Evolutionary conservation across 2,113 vertebrate genomes (phyloP).

Genomic region (Isurus oxyrinchus): DNA sequence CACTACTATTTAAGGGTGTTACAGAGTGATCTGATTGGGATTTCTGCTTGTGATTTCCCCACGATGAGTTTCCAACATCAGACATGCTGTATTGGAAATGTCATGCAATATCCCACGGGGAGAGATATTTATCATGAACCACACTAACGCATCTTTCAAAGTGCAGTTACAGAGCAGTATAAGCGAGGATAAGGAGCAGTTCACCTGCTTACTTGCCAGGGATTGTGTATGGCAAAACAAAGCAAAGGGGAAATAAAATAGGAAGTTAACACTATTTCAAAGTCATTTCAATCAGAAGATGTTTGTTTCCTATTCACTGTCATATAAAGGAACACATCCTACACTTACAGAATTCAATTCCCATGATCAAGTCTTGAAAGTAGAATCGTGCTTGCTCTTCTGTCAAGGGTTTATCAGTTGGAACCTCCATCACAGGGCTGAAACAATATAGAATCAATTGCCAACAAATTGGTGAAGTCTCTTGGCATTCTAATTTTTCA

Average conservation of each 20-base stretch:
- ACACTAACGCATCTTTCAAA: neutral
- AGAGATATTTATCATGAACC: neutral
- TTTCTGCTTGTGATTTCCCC: neutral
- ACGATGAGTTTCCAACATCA: neutral
- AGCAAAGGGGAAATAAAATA: neutral
- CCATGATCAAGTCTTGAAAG: constrained; percentile 93
- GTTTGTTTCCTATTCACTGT: neutral
- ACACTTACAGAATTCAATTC: constrained; percentile 91
- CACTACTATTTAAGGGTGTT: neutral
- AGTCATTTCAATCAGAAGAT: neutral
- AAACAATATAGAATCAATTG: constrained; percentile 11
- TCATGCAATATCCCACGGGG: neutral
- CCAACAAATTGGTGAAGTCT: neutral
- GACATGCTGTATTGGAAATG: neutral
- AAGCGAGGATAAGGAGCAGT: neutral
- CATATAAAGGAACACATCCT: neutral
- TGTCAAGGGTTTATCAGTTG: constrained; percentile 79
- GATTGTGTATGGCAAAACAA: neutral
- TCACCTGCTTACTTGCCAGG: neutral
- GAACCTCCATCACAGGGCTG: constrained; percentile 96
- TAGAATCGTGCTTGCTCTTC: constrained; percentile 93
- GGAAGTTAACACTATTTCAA: neutral
- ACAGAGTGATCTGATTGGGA: neutral
- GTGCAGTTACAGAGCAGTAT: neutral
- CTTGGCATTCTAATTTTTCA: neutral